phyloP scores from a whole-genome alignment of 2,113 vertebrate species.

The Cnemophilus loriae region DNA sequence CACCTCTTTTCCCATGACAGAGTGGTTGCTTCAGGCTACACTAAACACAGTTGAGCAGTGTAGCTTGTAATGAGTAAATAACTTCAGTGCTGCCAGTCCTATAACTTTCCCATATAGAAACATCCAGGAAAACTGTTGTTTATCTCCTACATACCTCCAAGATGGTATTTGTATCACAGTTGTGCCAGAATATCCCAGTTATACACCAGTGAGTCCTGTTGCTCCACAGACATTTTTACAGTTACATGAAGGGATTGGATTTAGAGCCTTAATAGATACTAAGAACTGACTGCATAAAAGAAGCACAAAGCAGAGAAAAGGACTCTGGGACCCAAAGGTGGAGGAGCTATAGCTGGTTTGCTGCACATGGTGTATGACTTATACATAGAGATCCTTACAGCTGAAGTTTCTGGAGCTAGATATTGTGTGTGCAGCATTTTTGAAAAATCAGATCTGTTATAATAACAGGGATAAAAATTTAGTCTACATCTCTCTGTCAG shows the following conservation, averaged over 20 bases:
- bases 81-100: background rate
- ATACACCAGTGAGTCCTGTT: background rate
- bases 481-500: background rate
- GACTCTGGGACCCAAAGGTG: background rate
- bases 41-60: background rate
- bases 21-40: background rate
- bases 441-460: background rate
- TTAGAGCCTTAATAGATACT: slow-evolving; percentile 42
- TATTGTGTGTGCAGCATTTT: background rate
- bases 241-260: slow-evolving; percentile 34
- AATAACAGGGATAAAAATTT: background rate
- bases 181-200: slow-evolving; percentile 54
- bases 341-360: background rate
- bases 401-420: background rate
- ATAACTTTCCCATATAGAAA: slow-evolving; percentile 12
- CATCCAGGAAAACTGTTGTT: slow-evolving; percentile 54
- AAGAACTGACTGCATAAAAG: slow-evolving; percentile 30
- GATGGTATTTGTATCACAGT: slow-evolving; percentile 1
- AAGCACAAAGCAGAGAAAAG: slow-evolving; percentile 10
- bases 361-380: background rate
- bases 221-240: slow-evolving; percentile 40
- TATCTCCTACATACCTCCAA: slow-evolving; percentile 1
- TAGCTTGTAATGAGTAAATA: slow-evolving; percentile 27
- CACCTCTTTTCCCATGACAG: background rate
- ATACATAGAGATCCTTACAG: background rate